Evolutionary conservation across 2,113 vertebrate species (phyloP).

Genomic region (Alethe castanea): DNA sequence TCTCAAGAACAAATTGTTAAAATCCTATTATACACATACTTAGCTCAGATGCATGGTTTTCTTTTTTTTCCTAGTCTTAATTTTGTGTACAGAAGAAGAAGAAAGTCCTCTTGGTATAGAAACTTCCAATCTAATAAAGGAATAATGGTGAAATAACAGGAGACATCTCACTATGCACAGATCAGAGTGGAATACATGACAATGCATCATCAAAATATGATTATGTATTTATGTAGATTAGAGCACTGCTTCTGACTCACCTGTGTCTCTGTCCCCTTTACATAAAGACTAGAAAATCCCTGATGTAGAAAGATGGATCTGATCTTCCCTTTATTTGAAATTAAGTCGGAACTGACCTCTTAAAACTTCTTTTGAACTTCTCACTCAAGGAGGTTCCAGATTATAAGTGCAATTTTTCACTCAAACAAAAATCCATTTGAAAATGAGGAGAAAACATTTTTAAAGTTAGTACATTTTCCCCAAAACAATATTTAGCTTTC

Average conservation of each 20-base stretch:
- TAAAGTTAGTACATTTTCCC: not conserved
- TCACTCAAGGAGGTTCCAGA: not conserved
- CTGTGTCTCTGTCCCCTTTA: not conserved
- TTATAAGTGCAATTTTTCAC: not conserved
- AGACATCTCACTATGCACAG: not conserved
- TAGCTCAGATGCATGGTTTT: accelerated
- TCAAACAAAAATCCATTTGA: not conserved
- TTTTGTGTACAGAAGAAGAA: not conserved
- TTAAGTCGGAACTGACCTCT: not conserved
- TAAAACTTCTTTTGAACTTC: not conserved
- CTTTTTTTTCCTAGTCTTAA: not conserved
- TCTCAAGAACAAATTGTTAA: not conserved
- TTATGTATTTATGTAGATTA: not conserved
- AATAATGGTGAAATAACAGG: not conserved
- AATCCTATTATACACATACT: not conserved
- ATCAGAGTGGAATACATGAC: not conserved
- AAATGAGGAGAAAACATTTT: not conserved
- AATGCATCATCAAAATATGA: not conserved
- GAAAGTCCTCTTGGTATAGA: not conserved
- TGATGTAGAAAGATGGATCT: not conserved
- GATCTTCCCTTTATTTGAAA: not conserved
- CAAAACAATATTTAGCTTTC: not conserved
- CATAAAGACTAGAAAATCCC: not conserved
- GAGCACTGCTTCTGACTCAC: not conserved
- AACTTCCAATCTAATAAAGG: not conserved